Evolutionary conservation across 2,113 vertebrate species (phyloP), one percentile per base, ranked within the genome.

Genomic region (Siniperca chuatsi): DNA sequence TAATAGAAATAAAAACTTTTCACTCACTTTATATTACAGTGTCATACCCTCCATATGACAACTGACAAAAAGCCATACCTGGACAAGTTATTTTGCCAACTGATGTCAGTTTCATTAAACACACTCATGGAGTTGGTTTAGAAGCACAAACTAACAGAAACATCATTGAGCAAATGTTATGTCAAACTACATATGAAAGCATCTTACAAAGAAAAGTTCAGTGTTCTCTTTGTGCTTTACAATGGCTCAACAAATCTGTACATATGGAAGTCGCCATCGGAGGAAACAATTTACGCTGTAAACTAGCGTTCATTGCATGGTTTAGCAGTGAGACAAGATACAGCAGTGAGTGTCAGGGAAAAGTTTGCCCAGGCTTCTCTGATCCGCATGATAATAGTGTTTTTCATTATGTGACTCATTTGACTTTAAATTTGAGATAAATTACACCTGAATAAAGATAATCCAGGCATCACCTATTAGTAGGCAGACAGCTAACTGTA

Each of bases 1-100:
- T 88, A 94, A 87, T 90, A 92, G 83, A 89, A 92, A 92, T 92
- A 92, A 93, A 93, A 87, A 79, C 83, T 82, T 87, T 90, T 86
- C 79, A 89, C 79, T 86, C 79, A 87, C 84, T 85, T 87, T 94
- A 93, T 89, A 88, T 93, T 94, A 94, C 90, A 94, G 78, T 87
- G 78, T 90, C 86, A 85, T 89, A 87, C 79, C 79, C 81, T 87
- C 82, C 84, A 87, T 92, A 89, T 87, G 91, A 92, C 84, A 76
- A 86, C 60, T 87, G 82, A 92, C 79, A 87, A 84, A 89, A 87
- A 78, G 69, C 75, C 83, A 91, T 85, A 68, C 74, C 70, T 46
- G 71, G 70, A 81, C 78, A 54, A 62, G 66, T 85, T 77, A 69
- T 67, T 81, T 80, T 64, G 46, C 52, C 73, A 81, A 76, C 85